Conservation (phyloP, 2,797 vertebrate genomes). For the Naso thynnoides region DNA sequence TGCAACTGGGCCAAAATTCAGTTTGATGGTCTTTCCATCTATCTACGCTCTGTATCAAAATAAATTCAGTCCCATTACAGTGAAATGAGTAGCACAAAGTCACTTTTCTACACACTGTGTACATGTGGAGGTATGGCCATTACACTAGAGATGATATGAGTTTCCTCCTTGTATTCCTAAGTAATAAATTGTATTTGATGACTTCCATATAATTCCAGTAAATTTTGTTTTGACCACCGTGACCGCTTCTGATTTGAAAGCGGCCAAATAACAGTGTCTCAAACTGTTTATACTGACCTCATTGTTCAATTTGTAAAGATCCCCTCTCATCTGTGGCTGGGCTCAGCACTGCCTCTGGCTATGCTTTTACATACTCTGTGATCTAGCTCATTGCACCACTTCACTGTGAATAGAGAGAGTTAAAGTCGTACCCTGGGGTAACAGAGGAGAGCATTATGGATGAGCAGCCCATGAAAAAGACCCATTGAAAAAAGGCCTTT, state of each 20-base stretch:
- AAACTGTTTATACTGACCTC: constrained; percentile 73
- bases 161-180: constrained; percentile 9
- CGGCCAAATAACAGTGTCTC: constrained; percentile 63
- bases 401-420: constrained; percentile 75
- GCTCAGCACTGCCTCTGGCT: constrained; percentile 69
- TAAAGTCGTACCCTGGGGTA: constrained; percentile 71
- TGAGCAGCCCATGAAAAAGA: constrained; percentile 77
- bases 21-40: neutral
- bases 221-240: constrained; percentile 56
- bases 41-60: neutral
- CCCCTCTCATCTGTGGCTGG: constrained; percentile 61
- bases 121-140: constrained; percentile 10
- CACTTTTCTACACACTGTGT: neutral
- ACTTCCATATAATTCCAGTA: constrained; percentile 48
- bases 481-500: constrained; percentile 70
- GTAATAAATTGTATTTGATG: constrained; percentile 37
- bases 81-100: constrained; percentile 10
- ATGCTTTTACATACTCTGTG: constrained; percentile 74
- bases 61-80: constrained; percentile 25
- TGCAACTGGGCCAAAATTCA: neutral
- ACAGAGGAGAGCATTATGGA: constrained; percentile 80
- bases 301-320: constrained; percentile 73
- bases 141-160: neutral
- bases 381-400: constrained; percentile 77
- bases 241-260: constrained; percentile 58